Evolutionary conservation across 2,113 vertebrate genomes (phyloP).

Genomic region (Pyrgilauda ruficollis): DNA sequence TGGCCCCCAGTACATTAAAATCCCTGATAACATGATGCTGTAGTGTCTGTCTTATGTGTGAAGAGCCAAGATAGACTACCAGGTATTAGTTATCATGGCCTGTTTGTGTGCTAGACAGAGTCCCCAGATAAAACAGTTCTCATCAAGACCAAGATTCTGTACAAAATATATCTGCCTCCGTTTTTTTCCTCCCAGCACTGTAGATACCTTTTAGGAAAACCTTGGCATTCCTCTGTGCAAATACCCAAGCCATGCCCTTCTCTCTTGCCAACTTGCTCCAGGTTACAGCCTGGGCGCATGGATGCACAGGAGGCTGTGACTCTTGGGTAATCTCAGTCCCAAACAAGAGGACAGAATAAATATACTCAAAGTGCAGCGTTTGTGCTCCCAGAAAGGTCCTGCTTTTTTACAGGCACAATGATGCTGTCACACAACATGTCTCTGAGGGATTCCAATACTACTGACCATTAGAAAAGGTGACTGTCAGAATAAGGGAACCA

Average conservation of each 20-base stretch:
- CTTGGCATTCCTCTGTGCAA: neutral
- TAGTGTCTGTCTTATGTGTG: neutral
- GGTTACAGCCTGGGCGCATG: neutral
- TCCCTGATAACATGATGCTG: neutral
- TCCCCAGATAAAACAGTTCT: neutral
- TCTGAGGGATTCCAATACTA: neutral
- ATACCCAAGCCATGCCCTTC: neutral
- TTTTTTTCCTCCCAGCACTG: neutral
- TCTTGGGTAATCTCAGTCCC: neutral
- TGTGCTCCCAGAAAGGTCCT: neutral
- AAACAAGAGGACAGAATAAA: neutral
- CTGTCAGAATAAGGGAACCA: neutral
- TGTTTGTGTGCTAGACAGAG: neutral
- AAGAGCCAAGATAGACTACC: neutral
- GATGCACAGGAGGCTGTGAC: neutral
- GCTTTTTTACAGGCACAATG: neutral
- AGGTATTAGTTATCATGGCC: neutral
- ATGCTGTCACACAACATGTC: neutral
- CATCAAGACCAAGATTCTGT: neutral
- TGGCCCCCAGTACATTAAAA: neutral
- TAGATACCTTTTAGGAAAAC: neutral
- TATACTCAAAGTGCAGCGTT: fast-evolving
- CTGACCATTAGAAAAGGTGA: neutral
- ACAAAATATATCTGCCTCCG: neutral
- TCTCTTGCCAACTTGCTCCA: neutral